Evolutionary conservation across 1,140 invertebrate species (phyloP), one percentile per base, ranked within the genome.

Genomic region (Danaus melanippus): DNA sequence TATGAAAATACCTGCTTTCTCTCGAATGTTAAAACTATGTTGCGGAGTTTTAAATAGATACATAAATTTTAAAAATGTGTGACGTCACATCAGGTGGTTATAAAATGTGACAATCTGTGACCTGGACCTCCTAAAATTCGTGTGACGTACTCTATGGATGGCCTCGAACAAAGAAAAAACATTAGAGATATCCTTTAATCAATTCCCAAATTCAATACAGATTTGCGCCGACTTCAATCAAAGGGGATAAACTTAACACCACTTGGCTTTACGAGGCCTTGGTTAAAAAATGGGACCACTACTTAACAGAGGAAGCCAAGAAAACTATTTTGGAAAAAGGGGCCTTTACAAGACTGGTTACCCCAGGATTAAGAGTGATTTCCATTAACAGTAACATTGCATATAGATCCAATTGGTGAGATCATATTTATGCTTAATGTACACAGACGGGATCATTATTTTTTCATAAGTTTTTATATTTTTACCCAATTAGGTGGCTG

Each of bases 321-420:
- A 75, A 85, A 54, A 91, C 91, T 1, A 87, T 94, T 46, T 74
- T 88, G 4, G 82, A 87, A 46, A 91, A 91, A 10, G 94, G 94
- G 32, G 94, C 90, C 59, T 95, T 94, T 67, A 93, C 93, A 0
- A 83, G 91, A 12, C 71, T 89, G 1, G 83, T 91, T 0, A 84
- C 72, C 59, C 88, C 89, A 49, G 93, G 93, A 8, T 89, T 95
- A 47, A 87, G 93, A 62, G 89, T 94, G 39, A 92, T 96, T 60
- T 90, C 89, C 0, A 61, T 95, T 1, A 95, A 95, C 69, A 93
- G 89, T 58, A 95, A 94, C 63, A 87, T 93, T 4, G 92, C 92
- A 62, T 94, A 93, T 63, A 89, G 77, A 51, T 89, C 86, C 42
- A 95, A 95, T 68, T 93, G 93, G 93, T 94, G 88, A 82, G 89